Evolutionary conservation across 2,888 invertebrate genomes (phyloP), one percentile per base, ranked within the genome.

Genomic region (Drosophila barbarae): DNA sequence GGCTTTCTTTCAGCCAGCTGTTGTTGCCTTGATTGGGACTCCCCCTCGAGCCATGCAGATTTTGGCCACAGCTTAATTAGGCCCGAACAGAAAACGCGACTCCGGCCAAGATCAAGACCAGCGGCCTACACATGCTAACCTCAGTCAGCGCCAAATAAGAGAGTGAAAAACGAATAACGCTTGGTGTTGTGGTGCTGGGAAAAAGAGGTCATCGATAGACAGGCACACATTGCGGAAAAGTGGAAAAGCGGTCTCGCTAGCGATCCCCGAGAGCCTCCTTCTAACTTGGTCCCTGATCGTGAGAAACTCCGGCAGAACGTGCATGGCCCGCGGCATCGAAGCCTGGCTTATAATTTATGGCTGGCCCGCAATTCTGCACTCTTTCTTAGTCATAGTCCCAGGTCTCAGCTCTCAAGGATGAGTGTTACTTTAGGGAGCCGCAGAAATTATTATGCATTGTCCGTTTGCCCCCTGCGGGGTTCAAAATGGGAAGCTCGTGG

Each of bases 241-340:
- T 71, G 65, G 71, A 53, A 52, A 53, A 76, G 60, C 72, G 61
- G 69, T 23, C 13, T 41, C 18, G 8, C 30, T 12, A 30, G 28
- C 61, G 49, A 68, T 73, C 72, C 55, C 57, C 71, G 54, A 67
- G 72, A 64, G 74, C 35, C 61, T 35, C 41, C 61, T 60, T 18
- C 38, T 7, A 13, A 26, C 34, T n/a, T 38, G 28, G 36, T 15
- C 50, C 51, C 42, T 13, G 46, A 64, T 64, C 81, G 81, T 81
- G 81, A 84, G 81, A 81, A 81, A 84, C 72, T 72, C 60, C 69
- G 70, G 72, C 78, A 73, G 73, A 82, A 80, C 82, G 82, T 82
- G 82, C 85, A 85, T 71, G 42, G 81, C 82, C 63, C 69, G 74
- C 73, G 85, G 85, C 75, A 69, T 64, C 56, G 47, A 84, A 78